Evolutionary conservation across 37 sponge, comb jelly and placozoan genomes (phyloP), one percentile per base, ranked within the genome.

Genomic region (Tethya wilhelma): DNA sequence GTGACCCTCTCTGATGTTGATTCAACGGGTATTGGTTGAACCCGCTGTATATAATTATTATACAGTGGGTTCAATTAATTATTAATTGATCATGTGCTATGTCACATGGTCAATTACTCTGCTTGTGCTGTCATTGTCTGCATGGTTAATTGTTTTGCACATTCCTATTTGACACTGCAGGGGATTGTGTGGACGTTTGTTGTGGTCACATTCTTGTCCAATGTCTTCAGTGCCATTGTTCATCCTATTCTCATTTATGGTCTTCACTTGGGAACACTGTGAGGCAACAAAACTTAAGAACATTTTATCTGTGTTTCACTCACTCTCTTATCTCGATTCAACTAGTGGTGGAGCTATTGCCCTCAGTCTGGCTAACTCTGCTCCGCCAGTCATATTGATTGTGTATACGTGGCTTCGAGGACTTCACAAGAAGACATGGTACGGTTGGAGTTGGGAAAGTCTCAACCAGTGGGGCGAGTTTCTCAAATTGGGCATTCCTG

Each of bases 361-460:
- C 12, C 28, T 82, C 26, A 36, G 42, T 26, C 14, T 40, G 2
- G 33, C 63, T 2, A 55, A 72, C 28, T 26, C n/a, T 62, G 1
- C 44, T 8, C 2, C 62, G 30, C 73, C 78, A 40, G 3, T 85
- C 9, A 29, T 85, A n/a, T 17, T 85, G 36, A 9, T 85, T n/a
- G 37, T 57, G 6, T 77, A 68, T 62, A 68, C 77, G 12, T 26
- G 70, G 45, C 4, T 57, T 19, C 30, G 85, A 34, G 38, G 44
- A 40, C 71, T 68, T 14, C 78, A 85, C 57, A 42, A 44, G 39
- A 31, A 70, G 44, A 85, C 78, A 25, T 85, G 85, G 85, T 70
- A 44, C 14, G 89, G 89, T 29, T 88, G 89, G 89, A 82, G 73
- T 32, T 74, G 64, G 63, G 89, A 82, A 36, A 41, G 78, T 64